These are phyloP conservation scores for Triplophysa bombifrons DNA, from an alignment of 2,797 vertebrate species.

Conservation along the genomic window DNA sequence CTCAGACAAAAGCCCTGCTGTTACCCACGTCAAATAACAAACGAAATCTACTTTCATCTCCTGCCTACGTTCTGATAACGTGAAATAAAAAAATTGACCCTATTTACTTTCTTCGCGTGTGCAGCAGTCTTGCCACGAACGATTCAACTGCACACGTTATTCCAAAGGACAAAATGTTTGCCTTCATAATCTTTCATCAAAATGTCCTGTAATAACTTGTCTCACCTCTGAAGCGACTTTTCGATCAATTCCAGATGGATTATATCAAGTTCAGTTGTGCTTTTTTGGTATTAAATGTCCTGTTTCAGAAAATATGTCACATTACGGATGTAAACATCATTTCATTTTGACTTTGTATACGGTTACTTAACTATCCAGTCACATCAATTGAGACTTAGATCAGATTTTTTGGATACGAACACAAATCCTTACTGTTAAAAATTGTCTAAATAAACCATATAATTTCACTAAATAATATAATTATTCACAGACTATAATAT, in stretches of 20 bases:
- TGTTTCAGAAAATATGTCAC: background rate
- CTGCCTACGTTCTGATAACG: background rate
- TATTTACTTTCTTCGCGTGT: background rate
- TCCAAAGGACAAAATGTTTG: background rate
- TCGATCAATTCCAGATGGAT: background rate
- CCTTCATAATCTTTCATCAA: background rate
- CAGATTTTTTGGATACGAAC: background rate
- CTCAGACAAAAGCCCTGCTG: slow-evolving; percentile 35
- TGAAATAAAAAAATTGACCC: slow-evolving; percentile 22
- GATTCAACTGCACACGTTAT: background rate
- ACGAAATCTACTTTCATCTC: slow-evolving; percentile 24
- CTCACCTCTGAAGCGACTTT: background rate
- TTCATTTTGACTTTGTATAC: background rate
- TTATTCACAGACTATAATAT: background rate
- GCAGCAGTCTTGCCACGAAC: background rate
- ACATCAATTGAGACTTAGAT: too few species aligned
- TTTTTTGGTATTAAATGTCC: background rate
- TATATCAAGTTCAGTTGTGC: background rate
- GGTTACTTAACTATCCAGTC: too few species aligned
- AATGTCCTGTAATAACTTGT: background rate
- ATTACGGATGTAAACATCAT: background rate
- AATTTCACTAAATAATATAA: background rate
- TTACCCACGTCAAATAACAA: slow-evolving; percentile 30
- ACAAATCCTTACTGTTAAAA: background rate
- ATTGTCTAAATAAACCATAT: background rate